Evolutionary conservation across 2,888 invertebrate species (phyloP).

Genomic region (Pristionchus maxplancki): DNA sequence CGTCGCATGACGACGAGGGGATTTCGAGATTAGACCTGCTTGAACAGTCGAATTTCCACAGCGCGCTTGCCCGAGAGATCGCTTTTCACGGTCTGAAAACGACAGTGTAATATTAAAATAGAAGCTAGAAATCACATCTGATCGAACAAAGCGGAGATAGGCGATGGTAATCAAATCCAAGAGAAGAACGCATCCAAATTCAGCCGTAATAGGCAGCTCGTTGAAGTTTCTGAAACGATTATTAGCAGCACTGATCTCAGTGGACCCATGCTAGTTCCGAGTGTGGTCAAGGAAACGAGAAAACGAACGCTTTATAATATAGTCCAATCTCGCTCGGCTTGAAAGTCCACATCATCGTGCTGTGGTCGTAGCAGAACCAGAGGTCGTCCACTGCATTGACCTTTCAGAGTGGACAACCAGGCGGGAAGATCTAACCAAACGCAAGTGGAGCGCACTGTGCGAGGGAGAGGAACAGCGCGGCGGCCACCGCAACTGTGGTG

Average conservation of each 20-base stretch:
- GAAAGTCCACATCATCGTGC: neutral
- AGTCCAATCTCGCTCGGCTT: neutral
- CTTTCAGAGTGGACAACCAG: neutral
- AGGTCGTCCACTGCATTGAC: neutral
- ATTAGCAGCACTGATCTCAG: neutral
- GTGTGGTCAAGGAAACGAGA: no score
- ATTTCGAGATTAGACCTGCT: no score
- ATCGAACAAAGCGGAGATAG: no score
- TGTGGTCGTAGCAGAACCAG: neutral
- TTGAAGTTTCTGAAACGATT: neutral
- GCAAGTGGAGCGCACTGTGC: neutral
- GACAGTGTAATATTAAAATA: no score
- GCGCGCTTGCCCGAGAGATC: neutral
- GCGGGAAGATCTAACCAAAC: neutral
- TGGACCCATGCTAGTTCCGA: no score
- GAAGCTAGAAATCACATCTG: no score
- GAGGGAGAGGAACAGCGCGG: neutral
- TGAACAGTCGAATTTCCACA: neutral
- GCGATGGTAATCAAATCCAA: neutral
- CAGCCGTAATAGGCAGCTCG: neutral
- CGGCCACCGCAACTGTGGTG: neutral
- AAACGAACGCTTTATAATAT: neutral
- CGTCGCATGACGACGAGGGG: no score
- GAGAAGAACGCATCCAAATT: neutral
- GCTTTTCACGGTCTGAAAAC: neutral